Conservation (phyloP, 2,797 vertebrate genomes). For the Zalophus californianus region DNA sequence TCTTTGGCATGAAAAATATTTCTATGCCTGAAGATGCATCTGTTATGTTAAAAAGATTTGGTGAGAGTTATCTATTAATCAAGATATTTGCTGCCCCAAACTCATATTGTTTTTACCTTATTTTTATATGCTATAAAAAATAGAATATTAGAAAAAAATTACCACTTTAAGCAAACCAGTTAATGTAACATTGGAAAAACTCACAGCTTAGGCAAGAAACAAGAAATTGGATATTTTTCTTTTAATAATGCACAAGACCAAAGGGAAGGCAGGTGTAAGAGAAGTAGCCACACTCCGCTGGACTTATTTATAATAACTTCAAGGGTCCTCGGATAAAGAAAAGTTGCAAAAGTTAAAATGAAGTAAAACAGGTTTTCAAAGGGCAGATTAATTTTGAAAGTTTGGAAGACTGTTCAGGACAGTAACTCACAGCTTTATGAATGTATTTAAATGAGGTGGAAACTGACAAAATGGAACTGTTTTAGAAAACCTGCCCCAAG, state of each 20-base stretch:
- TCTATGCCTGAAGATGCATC: neutral
- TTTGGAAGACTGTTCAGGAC: slow-evolving; percentile 35
- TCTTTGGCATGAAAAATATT: neutral
- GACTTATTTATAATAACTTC: neutral
- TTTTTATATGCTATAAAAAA: slow-evolving; percentile 1
- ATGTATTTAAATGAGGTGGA: slow-evolving; percentile 61
- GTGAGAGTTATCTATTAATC: neutral
- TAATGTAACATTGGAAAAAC: slow-evolving; percentile 34
- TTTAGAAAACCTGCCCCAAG: slow-evolving; percentile 52
- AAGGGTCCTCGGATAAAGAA: neutral
- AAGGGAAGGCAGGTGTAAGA: neutral
- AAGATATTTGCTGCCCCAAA: neutral
- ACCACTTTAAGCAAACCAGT: slow-evolving; percentile 11
- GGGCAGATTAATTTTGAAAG: slow-evolving; percentile 23
- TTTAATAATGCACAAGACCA: neutral
- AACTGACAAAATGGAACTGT: slow-evolving; percentile 61
- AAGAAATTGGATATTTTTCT: slow-evolving; percentile 21
- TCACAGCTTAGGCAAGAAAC: neutral
- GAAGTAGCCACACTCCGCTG: neutral
- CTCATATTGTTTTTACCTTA: neutral
- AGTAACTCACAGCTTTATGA: slow-evolving; percentile 36
- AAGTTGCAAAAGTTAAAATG: slow-evolving; percentile 43
- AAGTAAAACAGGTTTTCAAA: neutral
- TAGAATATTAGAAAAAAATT: neutral
- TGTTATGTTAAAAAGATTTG: neutral